A percentile compares a stretch with the other conserved stretches of the same genome.
These are phyloP conservation scores for Coendou prehensilis DNA, from an alignment of 2,797 vertebrate genomes.

Conservation along the genomic window DNA sequence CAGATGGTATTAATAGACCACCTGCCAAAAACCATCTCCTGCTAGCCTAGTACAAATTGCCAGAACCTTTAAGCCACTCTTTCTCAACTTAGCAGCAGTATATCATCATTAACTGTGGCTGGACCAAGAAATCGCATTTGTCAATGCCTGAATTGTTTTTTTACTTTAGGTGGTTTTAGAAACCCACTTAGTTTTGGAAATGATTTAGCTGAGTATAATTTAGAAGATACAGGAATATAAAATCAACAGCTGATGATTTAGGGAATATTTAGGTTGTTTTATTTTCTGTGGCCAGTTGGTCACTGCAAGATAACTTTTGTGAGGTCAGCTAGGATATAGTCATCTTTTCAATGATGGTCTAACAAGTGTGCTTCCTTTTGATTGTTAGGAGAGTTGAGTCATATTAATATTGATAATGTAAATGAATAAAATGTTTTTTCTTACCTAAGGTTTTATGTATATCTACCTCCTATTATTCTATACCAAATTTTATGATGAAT, in stretches of 20 bases:
- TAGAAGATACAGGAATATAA: conserved; percentile 55
- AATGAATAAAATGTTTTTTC: not conserved
- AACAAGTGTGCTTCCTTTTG: not conserved
- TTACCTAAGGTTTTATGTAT: not conserved
- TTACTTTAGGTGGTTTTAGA: conserved; percentile 82
- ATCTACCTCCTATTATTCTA: not conserved
- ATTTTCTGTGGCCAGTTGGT: conserved; percentile 57
- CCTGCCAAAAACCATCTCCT: conserved; percentile 77
- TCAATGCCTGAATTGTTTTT: conserved; percentile 85
- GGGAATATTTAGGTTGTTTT: conserved; percentile 46
- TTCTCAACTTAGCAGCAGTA: conserved; percentile 72
- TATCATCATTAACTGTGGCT: conserved; percentile 84
- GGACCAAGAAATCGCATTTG: conserved; percentile 80
- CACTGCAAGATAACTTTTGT: not conserved
- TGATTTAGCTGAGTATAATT: conserved; percentile 64
- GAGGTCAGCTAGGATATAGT: not conserved
- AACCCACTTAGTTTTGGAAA: conserved; percentile 82
- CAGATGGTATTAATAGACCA: conserved; percentile 82
- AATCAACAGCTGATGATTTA: conserved; percentile 15
- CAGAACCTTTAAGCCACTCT: conserved; percentile 79
- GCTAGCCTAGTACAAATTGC: conserved; percentile 81
- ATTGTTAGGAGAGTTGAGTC: not conserved
- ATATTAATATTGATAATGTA: not conserved
- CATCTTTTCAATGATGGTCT: conserved; percentile 3
- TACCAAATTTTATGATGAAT: not conserved